Base-by-base conservation (phyloP, 2,888 invertebrate genomes). In the Herminia tarsipennalis region DNA sequence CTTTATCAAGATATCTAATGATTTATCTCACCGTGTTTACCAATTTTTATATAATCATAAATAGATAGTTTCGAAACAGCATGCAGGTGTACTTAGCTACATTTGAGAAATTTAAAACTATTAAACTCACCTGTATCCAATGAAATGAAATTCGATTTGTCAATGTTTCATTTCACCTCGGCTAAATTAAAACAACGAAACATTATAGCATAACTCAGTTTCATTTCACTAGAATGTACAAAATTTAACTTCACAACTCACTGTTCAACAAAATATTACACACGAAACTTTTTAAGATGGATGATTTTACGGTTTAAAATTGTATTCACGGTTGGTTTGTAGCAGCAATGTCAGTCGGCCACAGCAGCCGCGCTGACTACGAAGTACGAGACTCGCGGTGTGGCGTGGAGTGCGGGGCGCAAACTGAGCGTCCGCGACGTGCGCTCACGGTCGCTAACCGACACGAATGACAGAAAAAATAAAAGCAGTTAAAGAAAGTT, bases 401-500 rank as follows among this genome's bases (percentile, higher is more conserved):
- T 32, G 44, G 41, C 43, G 37, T 24, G 48, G 41, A 37, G 44
- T 46, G 45, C 35, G 56, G 53, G 41, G 47, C 54, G 43, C 45
- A 17, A 25, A 18, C 46, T 43, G 40, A 61, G 48, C 52, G 54
- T 29, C 39, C 36, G 55, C 63, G 60, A 69, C 90, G 89, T 87
- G 85, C 86, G 83, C 76, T 70, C 83, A 57, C 78, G 62, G 59
- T 83, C 63, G 62, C 66, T 70, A 59, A 66, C 78, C 76, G 78
- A 81, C 82, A 39, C 57, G 55, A 67, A 57, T 79, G 59, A 48
- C 42, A 68, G 63, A 45, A 60, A 58, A 83, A 83, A 81, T 80
- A 81, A 81, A 82, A 79, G 74, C 80, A 80, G 66, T 61, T 72
- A 71, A 88, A 88, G 90, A 90, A 90, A 90, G 82, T 81, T 80